Percentiles rank a stretch among this genome's conserved stretches.
These are phyloP conservation scores for Halocaridina rubra DNA, from an alignment of 2,888 invertebrate species.

Conservation along the genomic window DNA sequence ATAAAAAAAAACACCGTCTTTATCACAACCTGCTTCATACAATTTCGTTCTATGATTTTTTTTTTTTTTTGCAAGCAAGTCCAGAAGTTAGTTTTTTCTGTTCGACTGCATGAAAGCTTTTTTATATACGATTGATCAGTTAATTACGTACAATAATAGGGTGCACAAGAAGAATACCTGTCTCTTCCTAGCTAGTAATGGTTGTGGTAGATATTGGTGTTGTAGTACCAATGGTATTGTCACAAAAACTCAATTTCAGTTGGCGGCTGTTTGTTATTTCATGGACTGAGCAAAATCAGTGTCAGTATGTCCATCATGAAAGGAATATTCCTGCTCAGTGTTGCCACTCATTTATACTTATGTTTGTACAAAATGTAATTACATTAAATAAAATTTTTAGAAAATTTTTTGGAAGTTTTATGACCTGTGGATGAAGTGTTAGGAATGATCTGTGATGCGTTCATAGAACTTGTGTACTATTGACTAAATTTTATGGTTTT, in stretches of 20 bases:
- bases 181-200: background rate
- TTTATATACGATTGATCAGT: slow-evolving; percentile 28
- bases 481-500: background rate
- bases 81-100: slow-evolving; percentile 1
- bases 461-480: background rate
- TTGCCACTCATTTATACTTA: slow-evolving; percentile 58
- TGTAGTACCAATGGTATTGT: slow-evolving; percentile 34
- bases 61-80: slow-evolving; percentile 34
- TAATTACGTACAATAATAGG: background rate
- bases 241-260: slow-evolving; percentile 53
- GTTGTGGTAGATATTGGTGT: slow-evolving; percentile 29
- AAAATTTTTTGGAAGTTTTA: slow-evolving; percentile 9
- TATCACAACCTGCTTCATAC: slow-evolving; percentile 18
- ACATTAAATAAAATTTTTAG: slow-evolving; percentile 57
- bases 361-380: slow-evolving; percentile 60
- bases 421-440: background rate
- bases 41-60: background rate
- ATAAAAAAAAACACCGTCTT: slow-evolving; percentile 5
- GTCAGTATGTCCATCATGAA: slow-evolving; percentile 30
- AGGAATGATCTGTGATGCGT: background rate
- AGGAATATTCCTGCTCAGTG: slow-evolving; percentile 53
- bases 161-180: slow-evolving; percentile 42
- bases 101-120: slow-evolving; percentile 38
- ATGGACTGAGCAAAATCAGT: slow-evolving; percentile 49
- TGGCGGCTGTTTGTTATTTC: slow-evolving; percentile 56